Conservation (phyloP, 30 jellyfish, hydroid and myxozoan genomes). For the Morbakka virulenta region DNA sequence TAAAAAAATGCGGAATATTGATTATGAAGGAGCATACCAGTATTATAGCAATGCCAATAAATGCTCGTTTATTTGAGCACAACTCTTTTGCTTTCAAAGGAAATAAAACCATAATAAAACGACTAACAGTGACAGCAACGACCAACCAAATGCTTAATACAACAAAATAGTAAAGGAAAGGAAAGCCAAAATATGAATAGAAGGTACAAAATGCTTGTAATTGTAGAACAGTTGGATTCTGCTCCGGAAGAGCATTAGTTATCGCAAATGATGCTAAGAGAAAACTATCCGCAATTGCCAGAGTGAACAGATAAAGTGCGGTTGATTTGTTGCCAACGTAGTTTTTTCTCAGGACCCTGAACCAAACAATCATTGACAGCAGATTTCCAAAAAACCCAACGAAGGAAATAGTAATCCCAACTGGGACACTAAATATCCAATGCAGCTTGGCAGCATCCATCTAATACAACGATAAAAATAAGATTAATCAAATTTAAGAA, state of each 20-base stretch:
- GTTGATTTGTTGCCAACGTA: constrained; percentile 68
- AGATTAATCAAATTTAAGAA: no score
- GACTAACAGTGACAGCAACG: constrained; percentile 70
- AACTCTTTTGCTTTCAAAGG: no score
- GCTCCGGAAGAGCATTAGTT: constrained; percentile 63
- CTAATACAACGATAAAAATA: no score
- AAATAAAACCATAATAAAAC: constrained; percentile 68
- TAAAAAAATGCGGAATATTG: constrained; percentile 80
- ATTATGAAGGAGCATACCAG: constrained; percentile 50
- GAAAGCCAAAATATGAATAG: constrained; percentile 69
- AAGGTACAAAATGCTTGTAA: constrained; percentile 44
- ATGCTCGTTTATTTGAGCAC: constrained; percentile 45
- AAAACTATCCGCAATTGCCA: constrained; percentile 69
- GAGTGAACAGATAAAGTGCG: constrained; percentile 58
- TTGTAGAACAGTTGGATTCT: constrained; percentile 18
- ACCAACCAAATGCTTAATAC: constrained; percentile 85
- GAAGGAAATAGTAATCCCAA: constrained; percentile 71
- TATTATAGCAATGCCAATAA: constrained; percentile 38
- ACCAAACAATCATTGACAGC: constrained; percentile 76
- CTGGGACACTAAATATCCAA: constrained; percentile 72
- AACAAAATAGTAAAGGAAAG: constrained; percentile 67
- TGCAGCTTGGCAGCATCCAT: no score
- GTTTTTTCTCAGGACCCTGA: constrained; percentile 54
- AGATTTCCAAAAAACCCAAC: constrained; percentile 80
- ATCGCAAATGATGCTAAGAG: constrained; percentile 57